Conservation (phyloP, 1,140 invertebrate species). For the Penaeus vannamei region DNA sequence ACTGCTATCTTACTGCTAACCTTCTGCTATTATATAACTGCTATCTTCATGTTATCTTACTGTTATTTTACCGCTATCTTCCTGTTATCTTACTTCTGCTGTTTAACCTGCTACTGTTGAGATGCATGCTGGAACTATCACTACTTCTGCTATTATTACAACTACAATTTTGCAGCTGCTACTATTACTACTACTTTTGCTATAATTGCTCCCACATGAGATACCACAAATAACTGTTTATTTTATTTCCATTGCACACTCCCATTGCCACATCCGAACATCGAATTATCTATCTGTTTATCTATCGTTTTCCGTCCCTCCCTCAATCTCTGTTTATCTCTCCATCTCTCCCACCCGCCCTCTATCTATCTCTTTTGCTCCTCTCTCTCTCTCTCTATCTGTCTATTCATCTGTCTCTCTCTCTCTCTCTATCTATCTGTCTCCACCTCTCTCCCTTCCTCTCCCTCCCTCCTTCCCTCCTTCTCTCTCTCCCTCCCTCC, state of each 20-base stretch:
- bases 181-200: not conserved
- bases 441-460: not conserved
- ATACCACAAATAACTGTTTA: not conserved
- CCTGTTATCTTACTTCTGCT: too few species aligned
- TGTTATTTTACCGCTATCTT: too few species aligned
- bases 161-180: not conserved
- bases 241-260: not conserved
- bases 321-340: not conserved
- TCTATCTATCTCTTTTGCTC: not conserved
- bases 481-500: not conserved
- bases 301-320: not conserved
- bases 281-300: not conserved
- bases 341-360: not conserved
- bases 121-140: too few species aligned
- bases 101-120: too few species aligned
- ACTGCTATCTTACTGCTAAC: too few species aligned
- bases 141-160: not conserved
- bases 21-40: too few species aligned
- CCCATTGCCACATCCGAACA: not conserved
- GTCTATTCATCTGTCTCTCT: not conserved
- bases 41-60: too few species aligned
- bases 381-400: slow-evolving; percentile 14
- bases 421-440: not conserved
- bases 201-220: not conserved
- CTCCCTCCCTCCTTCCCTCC: not conserved